These are phyloP conservation scores for Oncopeltus fasciatus DNA, from an alignment of 1,140 invertebrate species.

Conservation along the genomic window DNA sequence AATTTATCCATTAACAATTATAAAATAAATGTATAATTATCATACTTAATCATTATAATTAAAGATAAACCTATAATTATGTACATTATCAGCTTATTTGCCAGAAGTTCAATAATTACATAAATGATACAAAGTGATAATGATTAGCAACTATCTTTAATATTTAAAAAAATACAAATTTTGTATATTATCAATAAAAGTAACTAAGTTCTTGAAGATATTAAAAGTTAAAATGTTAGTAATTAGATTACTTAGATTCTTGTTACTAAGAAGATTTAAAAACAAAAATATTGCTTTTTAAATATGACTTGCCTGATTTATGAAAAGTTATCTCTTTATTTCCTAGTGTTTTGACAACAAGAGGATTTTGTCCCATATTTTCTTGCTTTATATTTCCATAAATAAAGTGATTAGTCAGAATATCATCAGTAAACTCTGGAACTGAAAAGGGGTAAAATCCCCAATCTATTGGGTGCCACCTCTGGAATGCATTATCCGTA, in stretches of 20 bases:
- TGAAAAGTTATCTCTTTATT: constrained; percentile 38
- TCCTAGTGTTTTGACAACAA: constrained; percentile 35
- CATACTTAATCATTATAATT: too few species aligned
- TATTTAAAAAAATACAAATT: too few species aligned
- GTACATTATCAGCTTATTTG: too few species aligned
- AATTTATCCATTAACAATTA: too few species aligned
- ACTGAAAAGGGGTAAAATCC: constrained; percentile 52
- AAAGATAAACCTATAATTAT: too few species aligned
- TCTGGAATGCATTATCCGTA: constrained; percentile 45
- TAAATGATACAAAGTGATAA: too few species aligned
- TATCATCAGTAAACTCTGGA: constrained; percentile 43
- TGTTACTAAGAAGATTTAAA: background rate
- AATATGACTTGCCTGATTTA: constrained; percentile 40
- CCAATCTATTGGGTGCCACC: constrained; percentile 53
- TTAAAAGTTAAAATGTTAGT: background rate
- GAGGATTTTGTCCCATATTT: constrained; percentile 32
- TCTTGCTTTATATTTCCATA: constrained; percentile 39
- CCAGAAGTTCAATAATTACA: too few species aligned
- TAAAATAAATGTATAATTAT: too few species aligned
- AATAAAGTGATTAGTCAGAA: constrained; percentile 45
- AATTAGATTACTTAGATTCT: background rate
- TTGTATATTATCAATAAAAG: too few species aligned
- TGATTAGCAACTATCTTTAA: too few species aligned
- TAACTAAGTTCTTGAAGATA: too few species aligned
- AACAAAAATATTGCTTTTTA: too few species aligned